Conservation (phyloP, 1,140 invertebrate genomes). For the Papilio xuthus region DNA sequence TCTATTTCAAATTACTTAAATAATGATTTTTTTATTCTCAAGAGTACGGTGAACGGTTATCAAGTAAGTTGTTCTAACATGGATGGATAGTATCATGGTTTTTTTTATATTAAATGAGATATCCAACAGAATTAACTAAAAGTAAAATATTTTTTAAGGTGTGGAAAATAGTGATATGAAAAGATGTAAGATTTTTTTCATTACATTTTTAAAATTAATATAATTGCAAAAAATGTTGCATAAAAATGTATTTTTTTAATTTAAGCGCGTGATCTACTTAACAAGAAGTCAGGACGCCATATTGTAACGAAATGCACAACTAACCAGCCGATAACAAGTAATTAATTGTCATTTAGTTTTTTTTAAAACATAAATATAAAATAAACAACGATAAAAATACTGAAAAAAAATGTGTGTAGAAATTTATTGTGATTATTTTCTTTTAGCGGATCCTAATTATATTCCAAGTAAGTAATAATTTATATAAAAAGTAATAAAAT, state of each 20-base stretch:
- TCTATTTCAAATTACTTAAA: neutral
- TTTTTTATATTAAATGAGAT: no score
- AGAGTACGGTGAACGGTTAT: neutral
- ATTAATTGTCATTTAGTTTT: conserved; percentile 1
- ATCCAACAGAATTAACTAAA: neutral
- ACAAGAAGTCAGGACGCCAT: neutral
- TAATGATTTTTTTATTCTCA: neutral
- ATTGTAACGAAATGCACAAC: conserved; percentile 48
- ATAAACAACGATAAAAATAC: no score
- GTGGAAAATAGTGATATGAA: conserved; percentile 46
- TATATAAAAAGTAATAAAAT: neutral
- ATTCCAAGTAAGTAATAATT: conserved; percentile 38
- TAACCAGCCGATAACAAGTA: conserved; percentile 44
- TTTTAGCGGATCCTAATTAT: conserved; percentile 42
- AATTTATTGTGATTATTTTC: conserved; percentile 13
- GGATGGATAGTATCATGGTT: no score
- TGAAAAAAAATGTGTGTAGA: neutral
- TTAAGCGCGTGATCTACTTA: neutral
- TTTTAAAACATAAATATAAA: no score
- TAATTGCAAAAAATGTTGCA: neutral
- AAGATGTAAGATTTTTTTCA: conserved; percentile 2
- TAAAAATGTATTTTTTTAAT: neutral
- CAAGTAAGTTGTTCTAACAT: conserved; percentile 16
- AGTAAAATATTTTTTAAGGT: conserved; percentile 41
- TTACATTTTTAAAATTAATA: neutral